These are phyloP conservation scores for Ornithoptera alexandrae DNA, from an alignment of 2,888 invertebrate species.

Conservation along the genomic window DNA sequence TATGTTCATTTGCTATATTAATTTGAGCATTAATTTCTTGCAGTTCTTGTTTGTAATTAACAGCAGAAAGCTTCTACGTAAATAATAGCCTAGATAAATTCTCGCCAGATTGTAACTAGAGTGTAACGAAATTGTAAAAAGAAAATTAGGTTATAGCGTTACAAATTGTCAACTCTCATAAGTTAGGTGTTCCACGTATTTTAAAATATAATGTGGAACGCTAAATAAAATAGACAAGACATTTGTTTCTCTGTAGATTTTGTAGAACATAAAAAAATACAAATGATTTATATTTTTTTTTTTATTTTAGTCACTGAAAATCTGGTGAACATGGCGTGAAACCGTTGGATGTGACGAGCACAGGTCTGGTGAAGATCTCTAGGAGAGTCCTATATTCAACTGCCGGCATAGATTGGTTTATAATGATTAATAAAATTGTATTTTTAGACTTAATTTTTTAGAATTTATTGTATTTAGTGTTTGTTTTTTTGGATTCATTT, in stretches of 20 bases:
- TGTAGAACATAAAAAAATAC: no score
- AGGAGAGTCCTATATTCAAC: no score
- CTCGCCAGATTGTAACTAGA: slow-evolving; percentile 54
- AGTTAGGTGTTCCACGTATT: slow-evolving; percentile 25
- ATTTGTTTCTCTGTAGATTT: no score
- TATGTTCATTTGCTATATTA: not conserved
- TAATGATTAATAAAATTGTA: no score
- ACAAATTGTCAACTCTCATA: slow-evolving; percentile 41
- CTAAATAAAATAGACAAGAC: not conserved
- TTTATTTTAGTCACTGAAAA: no score
- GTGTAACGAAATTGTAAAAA: slow-evolving; percentile 68
- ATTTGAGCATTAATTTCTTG: not conserved
- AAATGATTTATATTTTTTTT: no score
- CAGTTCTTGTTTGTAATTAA: slow-evolving; percentile 25
- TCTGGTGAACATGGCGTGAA: no score
- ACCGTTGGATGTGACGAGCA: no score
- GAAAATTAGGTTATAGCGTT: slow-evolving; percentile 67
- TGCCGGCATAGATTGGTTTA: no score
- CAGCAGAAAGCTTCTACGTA: slow-evolving; percentile 30
- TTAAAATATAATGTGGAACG: slow-evolving; percentile 9
- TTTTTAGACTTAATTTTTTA: no score
- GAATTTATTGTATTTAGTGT: not conserved
- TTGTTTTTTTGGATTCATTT: not conserved
- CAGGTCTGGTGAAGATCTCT: no score
- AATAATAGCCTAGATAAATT: slow-evolving; percentile 58